These are phyloP conservation scores for Peromyscus maniculatus DNA, from an alignment of 2,113 vertebrate species.

Conservation along the genomic window DNA sequence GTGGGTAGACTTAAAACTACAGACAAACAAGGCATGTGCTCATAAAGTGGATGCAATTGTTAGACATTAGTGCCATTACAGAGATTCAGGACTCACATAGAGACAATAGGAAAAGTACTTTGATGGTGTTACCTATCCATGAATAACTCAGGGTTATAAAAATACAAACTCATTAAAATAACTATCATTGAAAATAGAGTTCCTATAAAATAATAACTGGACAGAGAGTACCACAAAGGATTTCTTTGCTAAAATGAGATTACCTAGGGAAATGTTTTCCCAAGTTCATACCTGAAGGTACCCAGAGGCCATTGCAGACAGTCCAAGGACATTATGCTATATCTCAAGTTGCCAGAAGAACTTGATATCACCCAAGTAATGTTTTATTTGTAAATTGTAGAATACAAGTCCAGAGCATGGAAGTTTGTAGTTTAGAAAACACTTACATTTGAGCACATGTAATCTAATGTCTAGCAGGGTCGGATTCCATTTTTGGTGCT, in stretches of 20 bases:
- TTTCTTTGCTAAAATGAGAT: background rate
- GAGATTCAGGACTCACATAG: background rate
- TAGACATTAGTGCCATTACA: background rate
- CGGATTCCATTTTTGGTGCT: background rate
- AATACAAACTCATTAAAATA: background rate
- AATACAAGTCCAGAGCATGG: background rate
- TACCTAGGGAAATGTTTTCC: background rate
- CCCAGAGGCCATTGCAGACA: background rate
- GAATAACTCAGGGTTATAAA: background rate
- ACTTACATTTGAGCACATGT: background rate
- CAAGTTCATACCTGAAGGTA: background rate
- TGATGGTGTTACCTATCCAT: background rate
- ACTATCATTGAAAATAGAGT: background rate
- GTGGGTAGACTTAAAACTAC: background rate
- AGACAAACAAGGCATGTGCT: background rate
- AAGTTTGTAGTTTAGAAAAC: background rate
- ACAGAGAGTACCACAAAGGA: background rate
- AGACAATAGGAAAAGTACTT: background rate
- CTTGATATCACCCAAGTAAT: background rate
- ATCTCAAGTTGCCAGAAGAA: background rate
- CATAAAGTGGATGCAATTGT: background rate
- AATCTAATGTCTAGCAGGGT: background rate
- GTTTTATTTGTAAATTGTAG: background rate
- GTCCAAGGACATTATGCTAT: background rate
- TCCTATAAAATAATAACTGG: background rate